phyloP scores from a whole-genome alignment of 2,797 vertebrate species.

The Gadopsis bispinosus region DNA sequence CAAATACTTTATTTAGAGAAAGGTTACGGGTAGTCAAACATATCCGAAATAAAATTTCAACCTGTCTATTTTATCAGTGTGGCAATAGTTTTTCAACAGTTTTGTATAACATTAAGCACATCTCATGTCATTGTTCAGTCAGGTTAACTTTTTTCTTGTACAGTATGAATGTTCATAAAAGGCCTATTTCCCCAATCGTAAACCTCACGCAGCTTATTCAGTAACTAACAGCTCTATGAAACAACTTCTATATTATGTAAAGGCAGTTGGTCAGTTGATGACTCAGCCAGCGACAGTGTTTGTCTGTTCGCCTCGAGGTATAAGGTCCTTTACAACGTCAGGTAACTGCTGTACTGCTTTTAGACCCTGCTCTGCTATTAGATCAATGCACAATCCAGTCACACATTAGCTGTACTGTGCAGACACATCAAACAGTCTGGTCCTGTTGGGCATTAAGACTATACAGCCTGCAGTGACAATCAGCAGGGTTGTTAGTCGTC shows the following conservation, averaged over 20 bases:
- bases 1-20: slow-evolving; percentile 38
- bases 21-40: slow-evolving; percentile 30
- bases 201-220: not conserved
- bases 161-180: not conserved
- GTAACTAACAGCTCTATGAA: not conserved
- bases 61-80: not conserved
- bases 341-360: not conserved
- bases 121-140: not conserved
- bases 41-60: slow-evolving; percentile 9
- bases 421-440: not conserved
- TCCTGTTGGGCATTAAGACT: not conserved
- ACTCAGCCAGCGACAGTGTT: not conserved
- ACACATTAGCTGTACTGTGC: not conserved
- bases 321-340: slow-evolving; percentile 4
- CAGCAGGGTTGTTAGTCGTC: not conserved
- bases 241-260: not conserved
- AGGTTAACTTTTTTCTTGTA: not conserved
- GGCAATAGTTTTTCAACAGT: not conserved
- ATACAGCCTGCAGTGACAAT: not conserved
- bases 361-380: not conserved
- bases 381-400: not conserved
- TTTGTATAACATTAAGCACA: not conserved
- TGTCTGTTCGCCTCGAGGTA: slow-evolving; percentile 12
- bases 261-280: slow-evolving; percentile 1
- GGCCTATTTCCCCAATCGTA: not conserved